Base-by-base conservation (phyloP, 2,888 invertebrate genomes). In the Heteromyza rotundicornis region DNA sequence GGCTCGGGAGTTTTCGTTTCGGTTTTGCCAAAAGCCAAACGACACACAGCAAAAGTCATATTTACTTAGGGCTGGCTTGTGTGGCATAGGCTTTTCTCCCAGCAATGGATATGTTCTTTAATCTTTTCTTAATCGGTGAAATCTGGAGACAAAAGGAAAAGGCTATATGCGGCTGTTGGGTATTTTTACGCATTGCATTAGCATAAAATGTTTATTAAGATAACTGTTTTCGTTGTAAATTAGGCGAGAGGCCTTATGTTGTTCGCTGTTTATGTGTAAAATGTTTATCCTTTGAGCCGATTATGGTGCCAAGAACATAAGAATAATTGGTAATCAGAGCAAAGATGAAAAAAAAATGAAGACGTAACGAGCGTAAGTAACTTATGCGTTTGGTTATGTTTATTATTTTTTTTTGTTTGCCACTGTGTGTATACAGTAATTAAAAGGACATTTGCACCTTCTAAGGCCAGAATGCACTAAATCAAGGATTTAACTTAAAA, bases 171-270 rank as follows among this genome's bases (percentile, higher is more conserved):
- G 54, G 14, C 27, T 17, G 19, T 36, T 47, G 36, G 51, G n/a
- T n/a, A n/a, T 59, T 51, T 59, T 50, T 52, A 47, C 47, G 47
- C 47, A 47, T 47, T 47, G 70, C 74, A 77, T 76, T 76, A 75
- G 74, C 76, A 76, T 76, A 76, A 76, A 76, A 77, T 76, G 74
- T 69, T 70, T 73, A 70, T 76, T 76, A 77, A 77, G 75, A 76
- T 76, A 75, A 72, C 57, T 49, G 57, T 51, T 62, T 58, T 52
- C 56, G 50, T 52, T 63, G 57, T 61, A 60, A 55, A 59, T 59
- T 27, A 54, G 19, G 32, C 24, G 16, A 20, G 54, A 23, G 8
- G n/a, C n/a, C 16, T 52, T n/a, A n/a, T 52, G 17, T 27, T 52
- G n/a, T 52, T 50, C n/a, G n/a, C n/a, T n/a, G n/a, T n/a, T n/a